Evolutionary conservation across 2,113 vertebrate genomes (phyloP), one percentile per base, ranked within the genome.

Genomic region (Platysternon megacephalum): DNA sequence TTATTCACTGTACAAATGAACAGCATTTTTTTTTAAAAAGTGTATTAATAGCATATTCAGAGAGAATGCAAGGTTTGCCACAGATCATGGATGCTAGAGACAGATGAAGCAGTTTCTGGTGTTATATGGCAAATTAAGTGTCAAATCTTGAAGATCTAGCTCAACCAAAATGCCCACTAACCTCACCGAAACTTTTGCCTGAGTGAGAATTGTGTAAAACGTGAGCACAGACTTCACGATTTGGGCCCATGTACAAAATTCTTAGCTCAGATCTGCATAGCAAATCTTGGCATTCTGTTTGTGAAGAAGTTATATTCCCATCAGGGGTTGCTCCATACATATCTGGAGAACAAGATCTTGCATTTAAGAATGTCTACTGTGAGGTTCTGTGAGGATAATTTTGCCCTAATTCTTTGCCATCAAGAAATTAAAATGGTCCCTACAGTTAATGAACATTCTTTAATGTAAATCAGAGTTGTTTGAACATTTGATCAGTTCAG

Each of bases 21-120:
- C 61, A 32, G 44, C 0, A 0, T 87, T 61, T 42, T 3, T 61
- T 48, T 87, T 85, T 19, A n/a, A 52, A 52, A 22, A 5, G 6
- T 44, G 10, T 78, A 14, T 53, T 81, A 49, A 48, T 29, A 39
- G 42, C 17, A 51, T 49, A 52, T 52, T 81, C 32, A 52, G 28
- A 81, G 46, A 35, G 17, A 81, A 35, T 46, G 32, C 49, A 52
- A 55, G 44, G 48, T 91, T 97, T 91, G 39, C 19, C 39, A 74
- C 58, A 48, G 58, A 68, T 84, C 28, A 2, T 3, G 65, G 72
- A 42, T 42, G 46, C 1, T 3, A 90, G 82, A 81, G 94, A 78
- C 26, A 76, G 76, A 85, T 81, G 82, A 53, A 81, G 91, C 72
- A 46, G 58, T 68, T 80, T 55, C 86, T 46, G 32, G 26, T n/a